Conservation (phyloP, 2,797 vertebrate genomes). For the Dromococcyx pavoninus region DNA sequence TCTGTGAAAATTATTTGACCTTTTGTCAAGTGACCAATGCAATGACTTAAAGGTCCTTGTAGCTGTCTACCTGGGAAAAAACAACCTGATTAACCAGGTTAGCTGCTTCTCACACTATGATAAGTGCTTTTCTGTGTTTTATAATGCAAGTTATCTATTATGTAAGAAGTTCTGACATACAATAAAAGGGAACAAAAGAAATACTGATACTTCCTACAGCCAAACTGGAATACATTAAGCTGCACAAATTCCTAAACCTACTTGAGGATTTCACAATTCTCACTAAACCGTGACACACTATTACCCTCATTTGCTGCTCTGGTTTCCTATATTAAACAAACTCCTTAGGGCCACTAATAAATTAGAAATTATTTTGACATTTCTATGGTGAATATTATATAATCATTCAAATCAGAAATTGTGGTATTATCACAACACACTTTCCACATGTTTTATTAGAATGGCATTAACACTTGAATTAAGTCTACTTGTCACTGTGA, state of each 20-base stretch:
- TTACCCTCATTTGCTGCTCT: conserved; percentile 14
- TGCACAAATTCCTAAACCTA: not conserved
- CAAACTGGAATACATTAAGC: not conserved
- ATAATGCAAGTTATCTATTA: not conserved
- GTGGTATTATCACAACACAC: not conserved
- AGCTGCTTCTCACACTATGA: not conserved
- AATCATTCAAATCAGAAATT: conserved; percentile 1
- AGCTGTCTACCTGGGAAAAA: not conserved
- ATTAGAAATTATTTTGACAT: not conserved
- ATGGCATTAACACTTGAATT: conserved; percentile 52
- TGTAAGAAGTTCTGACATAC: no score
- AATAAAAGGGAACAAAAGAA: not conserved
- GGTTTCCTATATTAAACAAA: conserved; percentile 6
- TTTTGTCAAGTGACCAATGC: not conserved
- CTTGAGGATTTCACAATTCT: not conserved
- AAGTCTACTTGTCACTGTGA: conserved; percentile 59
- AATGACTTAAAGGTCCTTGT: not conserved
- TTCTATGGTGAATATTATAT: not conserved
- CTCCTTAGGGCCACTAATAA: conserved; percentile 11
- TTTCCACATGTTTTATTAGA: not conserved
- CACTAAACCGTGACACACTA: no score
- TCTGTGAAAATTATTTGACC: not conserved
- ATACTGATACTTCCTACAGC: not conserved
- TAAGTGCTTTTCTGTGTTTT: not conserved
- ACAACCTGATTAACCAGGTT: not conserved